Evolutionary conservation across 23 tunicate genomes (phyloP).

Genomic region (Oikopleura albicans): DNA sequence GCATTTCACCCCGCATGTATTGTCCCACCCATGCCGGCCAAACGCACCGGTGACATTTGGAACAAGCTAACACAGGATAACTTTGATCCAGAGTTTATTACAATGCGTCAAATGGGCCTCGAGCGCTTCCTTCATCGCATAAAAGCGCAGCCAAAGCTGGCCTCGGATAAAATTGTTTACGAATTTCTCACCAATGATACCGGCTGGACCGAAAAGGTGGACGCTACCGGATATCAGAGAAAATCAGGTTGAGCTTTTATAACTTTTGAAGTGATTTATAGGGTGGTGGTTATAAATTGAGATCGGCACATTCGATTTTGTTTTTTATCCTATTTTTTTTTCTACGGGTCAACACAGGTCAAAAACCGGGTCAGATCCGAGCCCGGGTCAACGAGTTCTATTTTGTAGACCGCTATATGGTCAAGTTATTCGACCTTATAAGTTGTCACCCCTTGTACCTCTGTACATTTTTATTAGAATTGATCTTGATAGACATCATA

Average conservation of each 20-base stretch:
- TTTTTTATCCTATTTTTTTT: too few relatives aligned
- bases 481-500: too few relatives aligned
- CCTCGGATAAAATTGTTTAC: background rate
- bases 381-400: too few relatives aligned
- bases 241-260: conserved; percentile 1
- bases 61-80: conserved; percentile 1
- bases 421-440: too few relatives aligned
- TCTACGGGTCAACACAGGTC: too few relatives aligned
- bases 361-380: too few relatives aligned
- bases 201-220: background rate
- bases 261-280: too few relatives aligned
- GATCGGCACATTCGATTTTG: too few relatives aligned
- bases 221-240: background rate
- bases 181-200: conserved; percentile 6
- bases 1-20: background rate
- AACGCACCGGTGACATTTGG: conserved; percentile 8
- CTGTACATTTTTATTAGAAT: too few relatives aligned
- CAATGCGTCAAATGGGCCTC: conserved; percentile 3
- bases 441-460: too few relatives aligned
- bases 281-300: too few relatives aligned
- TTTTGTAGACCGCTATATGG: too few relatives aligned
- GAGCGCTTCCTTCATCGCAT: background rate
- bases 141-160: background rate
- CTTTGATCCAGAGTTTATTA: background rate
- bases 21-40: conserved; percentile 11